Base-by-base conservation (phyloP, 2,113 vertebrate species). In the Gulo gulo region DNA sequence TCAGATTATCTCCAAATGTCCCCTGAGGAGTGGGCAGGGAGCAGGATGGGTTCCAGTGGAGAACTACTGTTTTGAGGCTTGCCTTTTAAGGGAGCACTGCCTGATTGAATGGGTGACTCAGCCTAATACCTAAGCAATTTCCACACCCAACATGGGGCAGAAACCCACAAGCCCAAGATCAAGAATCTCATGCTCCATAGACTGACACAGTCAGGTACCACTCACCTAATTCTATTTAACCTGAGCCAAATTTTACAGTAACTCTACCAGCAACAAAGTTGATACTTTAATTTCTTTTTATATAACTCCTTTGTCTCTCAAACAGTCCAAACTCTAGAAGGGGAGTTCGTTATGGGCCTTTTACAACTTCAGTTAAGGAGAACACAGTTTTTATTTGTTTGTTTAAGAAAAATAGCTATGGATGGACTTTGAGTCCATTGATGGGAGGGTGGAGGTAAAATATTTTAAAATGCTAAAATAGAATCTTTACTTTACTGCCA, bases 391-490 rank as follows among this genome's bases (percentile, higher is more conserved):
- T 86, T 23, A 21, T 36, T 9, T 74, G 29, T 78, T 13, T 91
- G 1, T n/a, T 71, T 82, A 42, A 16, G 21, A 67, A 86, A 86
- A 73, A 8, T 42, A 71, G 21, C 21, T 36, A 63, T 57, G 50
- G 81, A 65, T 52, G 20, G 6, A 65, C 1, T 42, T 50, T 52
- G 36, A 63, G 6, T 4, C 5, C 0, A 76, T 1, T 59, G 11
- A n/a, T 78, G 36, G 20, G n/a, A 87, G 6, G 7, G 8, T 57
- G 71, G 23, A 89, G 36, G 29, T 36, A 52, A 92, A 91, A 39
- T 34, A 91, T 76, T 87, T 96, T 47, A 86, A 91, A 86, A 42
- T 59, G 24, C 23, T 88, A 67, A 82, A 80, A 76, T 47, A 47
- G 4, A 88, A 80, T 82, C 57, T 85, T 67, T 42, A 73, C 57